Evolutionary conservation across 2,888 invertebrate genomes (phyloP).

Genomic region (Synergus gifuensis): DNA sequence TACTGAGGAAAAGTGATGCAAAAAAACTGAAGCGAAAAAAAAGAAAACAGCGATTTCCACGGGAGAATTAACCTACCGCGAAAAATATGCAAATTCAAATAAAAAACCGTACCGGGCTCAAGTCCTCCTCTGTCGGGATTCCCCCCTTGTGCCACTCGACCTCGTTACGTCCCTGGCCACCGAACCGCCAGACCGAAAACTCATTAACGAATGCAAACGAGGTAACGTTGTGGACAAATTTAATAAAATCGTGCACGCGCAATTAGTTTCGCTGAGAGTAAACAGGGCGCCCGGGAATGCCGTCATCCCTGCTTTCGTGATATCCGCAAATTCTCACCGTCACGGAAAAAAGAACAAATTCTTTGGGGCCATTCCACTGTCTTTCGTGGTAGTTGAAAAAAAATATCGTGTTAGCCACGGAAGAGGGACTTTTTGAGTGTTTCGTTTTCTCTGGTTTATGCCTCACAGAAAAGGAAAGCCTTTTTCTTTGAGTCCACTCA

Average conservation of each 20-base stretch:
- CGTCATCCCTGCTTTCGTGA: conserved; percentile 47
- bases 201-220: conserved; percentile 77
- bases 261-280: conserved; percentile 72
- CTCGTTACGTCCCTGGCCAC: conserved; percentile 61
- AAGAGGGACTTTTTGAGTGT: no score
- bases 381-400: not conserved
- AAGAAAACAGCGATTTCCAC: conserved; percentile 53
- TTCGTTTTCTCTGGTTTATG: no score
- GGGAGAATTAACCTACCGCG: conserved; percentile 66
- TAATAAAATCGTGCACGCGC: conserved; percentile 76
- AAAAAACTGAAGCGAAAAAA: conserved; percentile 9
- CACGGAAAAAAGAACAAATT: conserved; percentile 16
- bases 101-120: conserved; percentile 57
- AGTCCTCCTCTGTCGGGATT: not conserved
- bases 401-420: not conserved
- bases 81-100: conserved; percentile 73
- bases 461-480: no score
- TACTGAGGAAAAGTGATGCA: conserved; percentile 44
- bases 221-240: conserved; percentile 75
- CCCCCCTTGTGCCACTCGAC: conserved; percentile 49
- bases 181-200: conserved; percentile 70
- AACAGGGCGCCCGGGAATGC: conserved; percentile 59
- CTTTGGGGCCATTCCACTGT: not conserved
- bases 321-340: conserved; percentile 59
- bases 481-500: not conserved